Evolutionary conservation across 2,888 invertebrate genomes (phyloP).

Genomic region (Ernsta delagoae): DNA sequence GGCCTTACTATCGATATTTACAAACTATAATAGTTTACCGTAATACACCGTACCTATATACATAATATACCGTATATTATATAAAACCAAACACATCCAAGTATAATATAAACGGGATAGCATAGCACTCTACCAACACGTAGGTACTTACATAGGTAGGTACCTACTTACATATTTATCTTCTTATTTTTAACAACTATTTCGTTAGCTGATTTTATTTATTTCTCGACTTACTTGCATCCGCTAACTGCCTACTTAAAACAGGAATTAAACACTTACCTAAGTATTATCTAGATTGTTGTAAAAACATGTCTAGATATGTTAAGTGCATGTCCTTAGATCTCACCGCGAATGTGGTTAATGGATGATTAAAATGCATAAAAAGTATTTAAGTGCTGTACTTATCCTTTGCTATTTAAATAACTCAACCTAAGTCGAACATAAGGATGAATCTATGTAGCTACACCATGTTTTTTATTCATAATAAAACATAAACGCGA

Average conservation of each 20-base stretch:
- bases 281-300: conserved; percentile 42
- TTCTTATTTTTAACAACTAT: conserved; percentile 21
- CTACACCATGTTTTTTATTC: too few relatives aligned
- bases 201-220: conserved; percentile 2
- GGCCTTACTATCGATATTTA: too few relatives aligned
- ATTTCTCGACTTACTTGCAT: conserved; percentile 11
- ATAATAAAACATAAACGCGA: too few relatives aligned
- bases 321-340: conserved; percentile 46
- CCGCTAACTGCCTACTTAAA: conserved; percentile 13
- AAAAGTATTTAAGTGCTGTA: conserved; percentile 24
- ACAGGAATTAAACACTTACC: conserved; percentile 46
- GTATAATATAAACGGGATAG: too few relatives aligned
- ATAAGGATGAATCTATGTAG: background rate
- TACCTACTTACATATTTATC: background rate
- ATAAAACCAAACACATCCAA: too few relatives aligned
- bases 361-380: conserved; percentile 42
- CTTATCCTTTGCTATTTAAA: conserved; percentile 26
- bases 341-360: conserved; percentile 46
- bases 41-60: too few relatives aligned
- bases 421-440: conserved; percentile 6
- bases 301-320: conserved; percentile 45
- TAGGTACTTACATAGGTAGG: too few relatives aligned
- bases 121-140: too few relatives aligned
- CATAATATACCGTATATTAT: too few relatives aligned
- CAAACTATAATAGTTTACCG: too few relatives aligned